These are phyloP conservation scores for Haemorhous mexicanus DNA, from an alignment of 2,113 vertebrate species.

Conservation along the genomic window DNA sequence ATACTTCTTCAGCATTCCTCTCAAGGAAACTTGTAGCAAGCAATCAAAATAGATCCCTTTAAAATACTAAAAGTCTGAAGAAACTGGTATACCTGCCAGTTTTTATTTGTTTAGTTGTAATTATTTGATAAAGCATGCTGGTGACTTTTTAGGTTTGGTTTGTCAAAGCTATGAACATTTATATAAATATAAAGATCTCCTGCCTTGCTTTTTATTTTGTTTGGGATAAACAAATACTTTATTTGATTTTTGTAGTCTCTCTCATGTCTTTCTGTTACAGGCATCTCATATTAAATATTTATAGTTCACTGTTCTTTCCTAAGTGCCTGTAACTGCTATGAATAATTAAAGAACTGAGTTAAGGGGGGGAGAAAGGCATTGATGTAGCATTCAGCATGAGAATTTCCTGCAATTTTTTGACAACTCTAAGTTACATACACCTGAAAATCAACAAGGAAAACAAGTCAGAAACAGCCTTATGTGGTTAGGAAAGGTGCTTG, in stretches of 20 bases:
- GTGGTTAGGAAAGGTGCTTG: neutral
- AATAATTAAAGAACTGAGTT: conserved; percentile 54
- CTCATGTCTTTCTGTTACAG: neutral
- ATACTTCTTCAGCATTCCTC: neutral
- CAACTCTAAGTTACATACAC: neutral
- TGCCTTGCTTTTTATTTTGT: neutral
- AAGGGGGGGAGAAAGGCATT: neutral
- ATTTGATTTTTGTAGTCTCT: neutral
- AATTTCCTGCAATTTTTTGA: neutral
- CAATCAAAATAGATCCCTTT: neutral
- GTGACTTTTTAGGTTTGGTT: neutral
- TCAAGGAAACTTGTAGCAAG: neutral
- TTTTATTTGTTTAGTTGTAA: neutral
- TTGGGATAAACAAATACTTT: neutral
- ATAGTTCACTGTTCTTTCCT: conserved; percentile 42
- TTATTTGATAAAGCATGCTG: neutral
- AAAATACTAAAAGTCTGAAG: neutral
- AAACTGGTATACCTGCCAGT: neutral
- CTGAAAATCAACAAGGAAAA: neutral
- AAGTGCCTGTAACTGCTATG: conserved; percentile 46
- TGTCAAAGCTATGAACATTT: neutral
- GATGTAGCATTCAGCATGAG: conserved; percentile 13
- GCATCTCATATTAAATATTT: conserved; percentile 49
- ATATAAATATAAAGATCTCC: neutral
- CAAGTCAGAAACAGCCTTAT: neutral